These are phyloP conservation scores for Steinernema hermaphroditum DNA, from an alignment of 2,888 invertebrate species.

Conservation along the genomic window DNA sequence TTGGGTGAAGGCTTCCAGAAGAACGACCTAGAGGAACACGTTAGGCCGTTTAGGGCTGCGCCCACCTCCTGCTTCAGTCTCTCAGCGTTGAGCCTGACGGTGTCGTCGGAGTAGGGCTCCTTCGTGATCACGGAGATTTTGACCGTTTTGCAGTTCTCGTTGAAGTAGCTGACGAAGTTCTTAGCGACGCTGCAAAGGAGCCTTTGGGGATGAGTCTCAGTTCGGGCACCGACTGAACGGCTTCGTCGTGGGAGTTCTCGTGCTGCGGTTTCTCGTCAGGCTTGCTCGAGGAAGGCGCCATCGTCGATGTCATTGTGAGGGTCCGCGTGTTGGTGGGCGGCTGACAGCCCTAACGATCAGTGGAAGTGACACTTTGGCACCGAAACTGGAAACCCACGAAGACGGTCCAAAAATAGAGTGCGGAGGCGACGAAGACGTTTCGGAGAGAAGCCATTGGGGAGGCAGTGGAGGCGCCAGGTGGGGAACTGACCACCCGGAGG, in stretches of 20 bases:
- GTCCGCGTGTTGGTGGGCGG: neutral
- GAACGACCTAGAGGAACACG: neutral
- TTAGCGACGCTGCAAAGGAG: neutral
- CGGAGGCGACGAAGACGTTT: neutral
- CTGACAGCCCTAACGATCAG: neutral
- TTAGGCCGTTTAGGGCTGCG: neutral
- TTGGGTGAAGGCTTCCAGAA: neutral
- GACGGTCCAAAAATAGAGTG: neutral
- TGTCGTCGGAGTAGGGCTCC: neutral
- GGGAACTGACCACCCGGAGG: neutral
- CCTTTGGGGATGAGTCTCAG: neutral
- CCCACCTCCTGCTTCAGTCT: neutral
- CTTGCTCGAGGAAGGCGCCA: neutral
- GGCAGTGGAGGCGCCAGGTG: neutral
- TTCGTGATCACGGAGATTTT: constrained; percentile 5
- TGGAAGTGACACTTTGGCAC: neutral
- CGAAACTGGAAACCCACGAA: neutral
- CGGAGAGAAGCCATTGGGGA: neutral
- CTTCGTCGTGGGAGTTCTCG: constrained; percentile 4
- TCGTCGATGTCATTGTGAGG: neutral
- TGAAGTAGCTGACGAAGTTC: neutral
- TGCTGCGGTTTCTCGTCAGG: neutral
- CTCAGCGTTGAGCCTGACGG: neutral
- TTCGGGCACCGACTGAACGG: neutral
- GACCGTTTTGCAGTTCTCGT: neutral